These are phyloP conservation scores for Coluber constrictor DNA, from an alignment of 2,797 vertebrate species.

Conservation along the genomic window DNA sequence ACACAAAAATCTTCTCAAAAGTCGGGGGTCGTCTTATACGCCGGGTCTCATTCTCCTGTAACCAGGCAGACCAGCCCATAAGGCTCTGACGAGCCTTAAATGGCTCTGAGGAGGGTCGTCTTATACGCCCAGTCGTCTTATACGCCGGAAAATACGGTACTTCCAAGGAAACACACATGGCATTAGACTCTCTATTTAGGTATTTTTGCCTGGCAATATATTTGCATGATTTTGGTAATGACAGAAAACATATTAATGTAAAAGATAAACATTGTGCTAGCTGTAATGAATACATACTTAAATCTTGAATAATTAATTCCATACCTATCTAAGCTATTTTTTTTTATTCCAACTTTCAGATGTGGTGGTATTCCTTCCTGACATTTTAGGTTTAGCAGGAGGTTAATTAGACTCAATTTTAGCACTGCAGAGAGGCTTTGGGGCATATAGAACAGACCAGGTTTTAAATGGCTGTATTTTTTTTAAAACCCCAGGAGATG, in stretches of 20 bases:
- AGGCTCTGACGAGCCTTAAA: too few relatives aligned
- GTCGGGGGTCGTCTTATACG: too few relatives aligned
- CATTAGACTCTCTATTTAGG: neutral
- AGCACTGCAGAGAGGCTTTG: constrained; percentile 45
- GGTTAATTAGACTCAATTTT: constrained; percentile 67
- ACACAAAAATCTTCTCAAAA: too few relatives aligned
- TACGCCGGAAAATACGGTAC: too few relatives aligned
- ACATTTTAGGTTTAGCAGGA: constrained; percentile 65
- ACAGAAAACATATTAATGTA: constrained; percentile 24
- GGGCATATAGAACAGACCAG: constrained; percentile 46
- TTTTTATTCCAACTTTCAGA: constrained; percentile 12
- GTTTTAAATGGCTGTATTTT: constrained; percentile 54
- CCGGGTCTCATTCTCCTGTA: too few relatives aligned
- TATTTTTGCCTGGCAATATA: neutral
- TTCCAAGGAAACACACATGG: neutral
- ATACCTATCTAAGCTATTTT: neutral
- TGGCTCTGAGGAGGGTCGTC: too few relatives aligned
- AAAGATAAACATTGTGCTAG: constrained; percentile 26
- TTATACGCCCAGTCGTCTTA: too few relatives aligned
- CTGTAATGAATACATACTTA: constrained; percentile 44
- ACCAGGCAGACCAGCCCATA: too few relatives aligned
- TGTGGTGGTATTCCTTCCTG: constrained; percentile 51
- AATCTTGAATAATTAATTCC: constrained; percentile 42
- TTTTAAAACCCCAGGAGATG: constrained; percentile 56
- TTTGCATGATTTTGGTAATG: neutral